Evolutionary conservation across 2,888 invertebrate genomes (phyloP).

Genomic region (Cremastinae sp.): DNA sequence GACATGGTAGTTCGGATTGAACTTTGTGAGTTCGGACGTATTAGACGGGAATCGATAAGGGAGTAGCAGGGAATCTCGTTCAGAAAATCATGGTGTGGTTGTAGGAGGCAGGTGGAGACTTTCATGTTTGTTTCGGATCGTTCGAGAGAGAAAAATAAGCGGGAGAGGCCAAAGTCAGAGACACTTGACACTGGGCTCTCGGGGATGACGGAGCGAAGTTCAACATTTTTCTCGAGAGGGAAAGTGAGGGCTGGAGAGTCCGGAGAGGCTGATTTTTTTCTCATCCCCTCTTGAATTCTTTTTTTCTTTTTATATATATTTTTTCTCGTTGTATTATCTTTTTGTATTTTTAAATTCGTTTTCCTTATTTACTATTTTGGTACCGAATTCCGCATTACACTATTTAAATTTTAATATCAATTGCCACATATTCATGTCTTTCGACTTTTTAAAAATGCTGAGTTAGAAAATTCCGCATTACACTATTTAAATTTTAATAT

Average conservation of each 20-base stretch:
- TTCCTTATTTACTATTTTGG: too few relatives aligned
- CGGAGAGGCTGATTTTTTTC: constrained; percentile 32
- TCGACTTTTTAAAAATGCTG: too few relatives aligned
- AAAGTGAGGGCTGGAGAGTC: constrained; percentile 62
- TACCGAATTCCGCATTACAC: too few relatives aligned
- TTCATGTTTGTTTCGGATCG: constrained; percentile 65
- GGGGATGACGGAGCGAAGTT: constrained; percentile 63
- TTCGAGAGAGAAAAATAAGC: constrained; percentile 56
- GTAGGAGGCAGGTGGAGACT: constrained; percentile 38
- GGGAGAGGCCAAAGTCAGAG: constrained; percentile 61
- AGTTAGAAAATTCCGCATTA: too few relatives aligned
- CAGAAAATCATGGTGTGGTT: constrained; percentile 36
- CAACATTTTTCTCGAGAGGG: constrained; percentile 46
- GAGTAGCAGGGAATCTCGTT: constrained; percentile 37
- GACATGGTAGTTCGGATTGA: too few relatives aligned
- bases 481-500: too few relatives aligned
- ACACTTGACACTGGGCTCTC: constrained; percentile 75
- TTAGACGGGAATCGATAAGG: background rate
- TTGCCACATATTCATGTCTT: too few relatives aligned
- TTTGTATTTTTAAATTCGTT: too few relatives aligned
- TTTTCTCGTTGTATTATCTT: too few relatives aligned
- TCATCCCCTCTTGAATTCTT: too few relatives aligned
- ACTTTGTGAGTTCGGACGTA: background rate
- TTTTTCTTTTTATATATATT: too few relatives aligned
- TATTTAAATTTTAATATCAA: too few relatives aligned